Evolutionary conservation across 92 coral and sea anemone species (phyloP).

Genomic region (Porites lobata): DNA sequence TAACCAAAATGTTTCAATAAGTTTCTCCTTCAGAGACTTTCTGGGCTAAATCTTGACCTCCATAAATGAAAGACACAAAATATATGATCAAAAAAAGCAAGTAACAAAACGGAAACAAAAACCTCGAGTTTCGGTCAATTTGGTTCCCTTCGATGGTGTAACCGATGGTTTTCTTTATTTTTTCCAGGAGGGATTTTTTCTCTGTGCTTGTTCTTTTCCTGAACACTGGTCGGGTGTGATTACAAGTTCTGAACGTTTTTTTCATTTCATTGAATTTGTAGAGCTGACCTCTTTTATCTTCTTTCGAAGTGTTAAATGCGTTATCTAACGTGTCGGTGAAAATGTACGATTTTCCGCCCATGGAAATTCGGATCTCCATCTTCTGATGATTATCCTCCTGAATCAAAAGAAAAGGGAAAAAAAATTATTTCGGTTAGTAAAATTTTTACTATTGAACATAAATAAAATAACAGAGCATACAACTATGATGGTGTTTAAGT

Average conservation of each 20-base stretch:
- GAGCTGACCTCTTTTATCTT: constrained; percentile 58
- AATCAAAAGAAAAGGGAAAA: not conserved
- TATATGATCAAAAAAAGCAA: constrained; percentile 71
- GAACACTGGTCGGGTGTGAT: constrained; percentile 76
- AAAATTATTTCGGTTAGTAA: not conserved
- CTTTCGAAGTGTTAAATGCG: constrained; percentile 24
- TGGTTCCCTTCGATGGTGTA: constrained; percentile 71
- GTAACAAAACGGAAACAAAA: constrained; percentile 80
- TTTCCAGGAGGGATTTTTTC: constrained; percentile 38
- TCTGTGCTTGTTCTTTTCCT: constrained; percentile 37
- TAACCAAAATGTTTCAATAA: not conserved
- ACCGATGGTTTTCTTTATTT: constrained; percentile 62
- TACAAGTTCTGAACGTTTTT: constrained; percentile 70
- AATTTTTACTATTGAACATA: too few species aligned
- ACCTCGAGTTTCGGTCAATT: constrained; percentile 80
- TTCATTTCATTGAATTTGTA: constrained; percentile 45
- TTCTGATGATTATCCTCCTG: constrained; percentile 57
- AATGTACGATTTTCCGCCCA: constrained; percentile 84
- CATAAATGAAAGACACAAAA: constrained; percentile 46
- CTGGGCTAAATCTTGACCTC: not conserved
- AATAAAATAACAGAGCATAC: too few species aligned
- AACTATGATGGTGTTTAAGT: too few species aligned
- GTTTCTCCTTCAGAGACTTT: constrained; percentile 1
- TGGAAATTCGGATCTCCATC: constrained; percentile 81
- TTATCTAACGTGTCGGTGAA: constrained; percentile 75